These are phyloP conservation scores for Cossypha dichroa DNA, from an alignment of 2,797 vertebrate species.

Conservation along the genomic window DNA sequence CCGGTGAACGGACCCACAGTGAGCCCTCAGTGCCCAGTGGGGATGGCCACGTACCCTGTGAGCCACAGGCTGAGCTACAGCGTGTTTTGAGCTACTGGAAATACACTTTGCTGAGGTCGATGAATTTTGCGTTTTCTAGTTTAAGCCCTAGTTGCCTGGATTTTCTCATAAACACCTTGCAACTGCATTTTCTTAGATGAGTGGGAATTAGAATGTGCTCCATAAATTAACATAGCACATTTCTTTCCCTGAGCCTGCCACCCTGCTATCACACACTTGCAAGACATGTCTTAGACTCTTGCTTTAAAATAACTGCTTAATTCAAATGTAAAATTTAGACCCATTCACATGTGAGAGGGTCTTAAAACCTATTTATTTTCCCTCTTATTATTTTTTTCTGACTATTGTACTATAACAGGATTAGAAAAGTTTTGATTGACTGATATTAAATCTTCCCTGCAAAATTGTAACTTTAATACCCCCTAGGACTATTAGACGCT, in stretches of 20 bases:
- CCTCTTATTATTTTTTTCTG: not conserved
- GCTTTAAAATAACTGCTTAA: not conserved
- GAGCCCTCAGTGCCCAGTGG: rapidly evolving
- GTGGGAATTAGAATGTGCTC: not conserved
- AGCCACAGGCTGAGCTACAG: not conserved
- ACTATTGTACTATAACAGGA: not conserved
- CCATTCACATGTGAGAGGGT: not conserved
- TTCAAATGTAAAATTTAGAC: not conserved
- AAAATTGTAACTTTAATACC: conserved; percentile 32
- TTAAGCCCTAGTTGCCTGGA: not conserved
- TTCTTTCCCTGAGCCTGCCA: not conserved
- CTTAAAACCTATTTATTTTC: not conserved
- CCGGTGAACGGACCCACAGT: rapidly evolving
- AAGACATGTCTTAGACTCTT: not conserved
- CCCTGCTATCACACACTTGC: not conserved
- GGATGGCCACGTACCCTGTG: rapidly evolving
- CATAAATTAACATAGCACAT: not conserved
- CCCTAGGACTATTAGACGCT: not conserved
- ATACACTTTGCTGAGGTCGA: rapidly evolving
- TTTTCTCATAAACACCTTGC: not conserved
- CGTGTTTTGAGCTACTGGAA: rapidly evolving
- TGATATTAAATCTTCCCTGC: not conserved
- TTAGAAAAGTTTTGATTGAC: conserved; percentile 33
- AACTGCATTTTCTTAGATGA: not conserved
- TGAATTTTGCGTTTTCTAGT: not conserved